Conservation (phyloP, 2,888 invertebrate genomes). For the Microctonus aethiopoides region DNA sequence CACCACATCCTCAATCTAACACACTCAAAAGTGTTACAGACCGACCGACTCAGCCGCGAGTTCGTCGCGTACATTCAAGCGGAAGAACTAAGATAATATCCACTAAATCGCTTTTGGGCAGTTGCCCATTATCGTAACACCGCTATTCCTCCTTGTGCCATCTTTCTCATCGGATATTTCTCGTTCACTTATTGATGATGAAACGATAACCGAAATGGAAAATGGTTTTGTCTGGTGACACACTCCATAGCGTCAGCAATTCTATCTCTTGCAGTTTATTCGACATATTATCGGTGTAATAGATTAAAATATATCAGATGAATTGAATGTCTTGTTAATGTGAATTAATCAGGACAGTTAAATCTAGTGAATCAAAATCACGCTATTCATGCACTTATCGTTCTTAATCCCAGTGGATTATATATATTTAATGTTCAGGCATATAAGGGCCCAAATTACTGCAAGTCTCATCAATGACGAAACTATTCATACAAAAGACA, state of each 20-base stretch:
- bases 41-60: conserved; percentile 3
- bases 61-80: conserved; percentile 47
- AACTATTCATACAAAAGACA: conserved; percentile 47
- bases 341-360: conserved; percentile 7
- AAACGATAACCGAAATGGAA: conserved; percentile 42
- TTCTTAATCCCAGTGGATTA: conserved; percentile 23
- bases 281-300: background rate
- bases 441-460: conserved; percentile 44
- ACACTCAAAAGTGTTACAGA: background rate
- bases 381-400: background rate
- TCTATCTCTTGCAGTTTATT: conserved; percentile 7
- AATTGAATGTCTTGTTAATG: background rate
- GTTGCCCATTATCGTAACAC: conserved; percentile 42
- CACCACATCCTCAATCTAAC: background rate
- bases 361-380: conserved; percentile 19
- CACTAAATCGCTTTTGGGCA: conserved; percentile 52
- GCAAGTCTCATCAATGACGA: conserved; percentile 51
- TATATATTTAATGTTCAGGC: background rate
- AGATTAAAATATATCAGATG: background rate
- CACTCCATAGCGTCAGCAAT: conserved; percentile 36
- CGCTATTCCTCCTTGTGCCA: background rate
- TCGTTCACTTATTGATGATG: conserved; percentile 11
- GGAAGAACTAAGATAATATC: conserved; percentile 56
- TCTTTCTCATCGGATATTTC: background rate
- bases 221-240: conserved; percentile 39